phyloP scores from a whole-genome alignment of 2,797 vertebrate species.

The Perodicticus potto region DNA sequence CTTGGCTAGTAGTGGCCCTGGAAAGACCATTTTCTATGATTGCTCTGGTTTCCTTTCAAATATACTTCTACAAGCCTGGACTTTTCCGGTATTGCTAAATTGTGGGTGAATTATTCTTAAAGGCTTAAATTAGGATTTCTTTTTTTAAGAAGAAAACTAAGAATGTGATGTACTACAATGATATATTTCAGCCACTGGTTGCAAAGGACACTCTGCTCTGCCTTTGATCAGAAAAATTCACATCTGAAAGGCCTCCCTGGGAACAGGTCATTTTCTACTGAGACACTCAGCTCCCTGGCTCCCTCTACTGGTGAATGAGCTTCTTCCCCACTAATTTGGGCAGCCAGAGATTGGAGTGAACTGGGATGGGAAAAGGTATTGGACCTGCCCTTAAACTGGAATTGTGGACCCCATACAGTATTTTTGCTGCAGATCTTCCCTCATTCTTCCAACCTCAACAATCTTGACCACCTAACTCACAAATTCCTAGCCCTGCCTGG shows the following conservation, averaged over 20 bases:
- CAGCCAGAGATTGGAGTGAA: constrained; percentile 12
- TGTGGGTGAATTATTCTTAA: constrained; percentile 85
- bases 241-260: constrained; percentile 4
- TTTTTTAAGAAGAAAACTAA: constrained; percentile 80
- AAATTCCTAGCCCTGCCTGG: constrained; percentile 65
- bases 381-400: background rate
- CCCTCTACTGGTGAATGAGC: constrained; percentile 18
- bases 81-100: constrained; percentile 86
- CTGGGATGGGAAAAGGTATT: background rate
- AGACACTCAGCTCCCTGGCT: constrained; percentile 51
- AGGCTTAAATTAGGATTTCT: constrained; percentile 86
- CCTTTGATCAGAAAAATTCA: constrained; percentile 54
- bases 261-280: constrained; percentile 51
- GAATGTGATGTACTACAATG: constrained; percentile 81
- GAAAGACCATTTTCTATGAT: constrained; percentile 87
- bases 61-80: constrained; percentile 84
- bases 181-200: constrained; percentile 83
- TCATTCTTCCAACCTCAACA: constrained; percentile 59
- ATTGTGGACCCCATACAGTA: constrained; percentile 17
- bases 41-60: constrained; percentile 88
- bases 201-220: constrained; percentile 74
- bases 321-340: constrained; percentile 52
- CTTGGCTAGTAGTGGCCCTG: constrained; percentile 85
- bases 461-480: constrained; percentile 61
- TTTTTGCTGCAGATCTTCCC: constrained; percentile 52